phyloP scores from a whole-genome alignment of 2,888 invertebrate species.

The Smittia aterrima region DNA sequence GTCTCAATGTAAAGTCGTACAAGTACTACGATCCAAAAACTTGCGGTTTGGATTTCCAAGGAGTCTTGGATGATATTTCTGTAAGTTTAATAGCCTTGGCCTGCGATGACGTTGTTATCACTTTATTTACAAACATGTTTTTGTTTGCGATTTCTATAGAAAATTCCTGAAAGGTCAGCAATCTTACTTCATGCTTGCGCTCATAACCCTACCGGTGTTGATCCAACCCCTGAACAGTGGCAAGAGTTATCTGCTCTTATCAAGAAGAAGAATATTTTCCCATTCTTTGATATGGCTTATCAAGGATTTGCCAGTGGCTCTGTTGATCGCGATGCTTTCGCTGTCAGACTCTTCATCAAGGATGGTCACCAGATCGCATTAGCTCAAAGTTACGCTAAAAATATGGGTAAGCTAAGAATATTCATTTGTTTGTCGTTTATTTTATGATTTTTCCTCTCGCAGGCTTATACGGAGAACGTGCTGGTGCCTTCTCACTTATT shows the following conservation, averaged over 20 bases:
- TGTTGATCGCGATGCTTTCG: constrained; percentile 81
- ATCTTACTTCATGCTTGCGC: constrained; percentile 95
- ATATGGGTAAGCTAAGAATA: too few relatives aligned
- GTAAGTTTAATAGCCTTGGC: constrained; percentile 59
- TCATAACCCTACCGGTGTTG: constrained; percentile 97
- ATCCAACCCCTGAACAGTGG: constrained; percentile 88
- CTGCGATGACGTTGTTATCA: constrained; percentile 1
- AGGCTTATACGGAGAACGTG: constrained; percentile 86
- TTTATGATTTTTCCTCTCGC: too few relatives aligned
- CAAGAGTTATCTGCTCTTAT: constrained; percentile 77
- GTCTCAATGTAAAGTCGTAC: constrained; percentile 83
- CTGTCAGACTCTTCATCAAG: constrained; percentile 80
- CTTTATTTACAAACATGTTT: neutral
- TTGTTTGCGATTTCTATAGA: constrained; percentile 56
- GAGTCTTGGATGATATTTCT: constrained; percentile 81
- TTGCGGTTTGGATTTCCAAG: constrained; percentile 89
- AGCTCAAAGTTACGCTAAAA: constrained; percentile 95
- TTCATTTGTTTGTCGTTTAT: too few relatives aligned
- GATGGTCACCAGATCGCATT: constrained; percentile 85
- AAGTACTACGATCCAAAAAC: constrained; percentile 92
- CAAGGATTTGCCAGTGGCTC: constrained; percentile 94
- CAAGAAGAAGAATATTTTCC: constrained; percentile 76
- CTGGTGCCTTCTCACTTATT: constrained; percentile 84
- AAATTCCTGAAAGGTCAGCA: constrained; percentile 87
- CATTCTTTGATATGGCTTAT: constrained; percentile 98